Evolutionary conservation across 2,888 invertebrate genomes (phyloP).

Genomic region (Drosophila antonietae): DNA sequence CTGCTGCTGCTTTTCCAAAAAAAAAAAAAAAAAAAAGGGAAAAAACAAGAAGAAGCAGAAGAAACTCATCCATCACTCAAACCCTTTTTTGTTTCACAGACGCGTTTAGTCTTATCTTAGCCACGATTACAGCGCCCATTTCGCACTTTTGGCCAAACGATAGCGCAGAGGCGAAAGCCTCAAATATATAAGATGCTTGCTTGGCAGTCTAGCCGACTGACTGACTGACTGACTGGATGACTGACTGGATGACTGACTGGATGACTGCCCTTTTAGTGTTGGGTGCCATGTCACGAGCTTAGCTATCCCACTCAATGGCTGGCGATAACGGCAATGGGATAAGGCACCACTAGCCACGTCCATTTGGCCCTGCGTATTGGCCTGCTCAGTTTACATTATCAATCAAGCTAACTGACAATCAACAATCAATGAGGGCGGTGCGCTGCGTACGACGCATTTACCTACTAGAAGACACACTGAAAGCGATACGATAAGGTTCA

Average conservation of each 20-base stretch:
- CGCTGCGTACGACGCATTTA: slow-evolving; percentile 42
- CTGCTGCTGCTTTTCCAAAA: background rate
- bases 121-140: slow-evolving; percentile 45
- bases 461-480: slow-evolving; percentile 52
- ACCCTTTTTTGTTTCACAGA: slow-evolving; percentile 11
- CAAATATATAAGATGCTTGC: slow-evolving; percentile 70
- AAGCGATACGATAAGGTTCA: slow-evolving; percentile 51
- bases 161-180: slow-evolving; percentile 48
- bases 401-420: slow-evolving; percentile 76
- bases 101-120: slow-evolving; percentile 28
- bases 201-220: background rate
- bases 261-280: slow-evolving; percentile 23
- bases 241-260: slow-evolving; percentile 17
- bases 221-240: background rate
- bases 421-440: slow-evolving; percentile 39
- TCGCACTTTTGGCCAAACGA: slow-evolving; percentile 42
- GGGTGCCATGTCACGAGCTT: slow-evolving; percentile 36
- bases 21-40: too few species aligned
- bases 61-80: slow-evolving; percentile 35
- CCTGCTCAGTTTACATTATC: slow-evolving; percentile 77
- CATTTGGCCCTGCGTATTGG: slow-evolving; percentile 31
- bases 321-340: slow-evolving; percentile 51
- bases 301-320: slow-evolving; percentile 52
- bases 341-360: slow-evolving; percentile 4
- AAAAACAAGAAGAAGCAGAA: background rate